Percentiles rank a stretch among this genome's conserved stretches.
phyloP scores from a whole-genome alignment of 1,140 invertebrate species.

The Maniola jurtina region DNA sequence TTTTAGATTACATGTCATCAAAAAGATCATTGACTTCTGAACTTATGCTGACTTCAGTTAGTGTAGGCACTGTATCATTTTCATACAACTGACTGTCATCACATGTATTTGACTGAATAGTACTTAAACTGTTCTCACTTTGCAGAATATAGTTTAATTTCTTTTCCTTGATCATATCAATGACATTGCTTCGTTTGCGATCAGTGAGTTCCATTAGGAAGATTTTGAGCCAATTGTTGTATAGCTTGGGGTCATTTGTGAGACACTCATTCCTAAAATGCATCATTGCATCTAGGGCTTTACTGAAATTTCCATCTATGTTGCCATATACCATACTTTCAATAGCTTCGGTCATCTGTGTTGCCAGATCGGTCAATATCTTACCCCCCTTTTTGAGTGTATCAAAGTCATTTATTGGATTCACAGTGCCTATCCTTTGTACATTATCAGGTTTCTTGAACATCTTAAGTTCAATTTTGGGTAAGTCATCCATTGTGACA shows the following conservation, averaged over 20 bases:
- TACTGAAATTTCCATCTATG: constrained; percentile 57
- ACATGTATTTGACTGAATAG: constrained; percentile 39
- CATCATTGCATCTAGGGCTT: constrained; percentile 55
- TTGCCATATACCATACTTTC: constrained; percentile 63
- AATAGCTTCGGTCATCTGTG: constrained; percentile 60
- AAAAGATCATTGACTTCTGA: constrained; percentile 68
- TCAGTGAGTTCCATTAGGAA: constrained; percentile 56
- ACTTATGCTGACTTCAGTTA: constrained; percentile 55
- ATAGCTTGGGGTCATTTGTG: constrained; percentile 49
- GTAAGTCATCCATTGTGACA: constrained; percentile 34
- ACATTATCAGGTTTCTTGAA: constrained; percentile 36
- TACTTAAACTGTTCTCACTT: constrained; percentile 60
- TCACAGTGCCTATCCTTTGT: constrained; percentile 58
- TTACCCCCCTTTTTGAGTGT: constrained; percentile 48
- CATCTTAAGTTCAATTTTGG: constrained; percentile 36
- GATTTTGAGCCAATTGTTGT: constrained; percentile 68
- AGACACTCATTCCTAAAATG: constrained; percentile 63
- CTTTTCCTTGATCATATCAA: constrained; percentile 52
- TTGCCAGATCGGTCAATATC: constrained; percentile 42
- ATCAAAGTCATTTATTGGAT: constrained; percentile 64
- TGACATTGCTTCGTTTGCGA: constrained; percentile 48
- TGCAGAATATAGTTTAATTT: constrained; percentile 63
- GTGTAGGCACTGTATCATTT: constrained; percentile 60
- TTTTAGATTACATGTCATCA: constrained; percentile 54
- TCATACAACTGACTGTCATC: constrained; percentile 64